Evolutionary conservation across 2,113 vertebrate species (phyloP).

Genomic region (Crotalus viridis): DNA sequence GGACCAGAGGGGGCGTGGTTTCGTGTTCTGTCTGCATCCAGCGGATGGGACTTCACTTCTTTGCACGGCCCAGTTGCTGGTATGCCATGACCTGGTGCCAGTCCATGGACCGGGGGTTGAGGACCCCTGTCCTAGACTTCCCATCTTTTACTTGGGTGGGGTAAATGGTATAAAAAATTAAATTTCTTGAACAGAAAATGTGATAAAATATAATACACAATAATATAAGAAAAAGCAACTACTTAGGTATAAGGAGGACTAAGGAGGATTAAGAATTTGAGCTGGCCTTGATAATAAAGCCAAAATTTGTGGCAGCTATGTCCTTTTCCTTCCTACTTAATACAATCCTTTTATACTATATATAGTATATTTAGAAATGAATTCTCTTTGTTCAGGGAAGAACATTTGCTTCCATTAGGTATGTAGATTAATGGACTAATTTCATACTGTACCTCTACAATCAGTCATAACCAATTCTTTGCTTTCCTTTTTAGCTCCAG

Average conservation of each 20-base stretch:
- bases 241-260: neutral
- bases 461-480: neutral
- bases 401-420: neutral
- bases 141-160: neutral
- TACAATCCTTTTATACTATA: neutral
- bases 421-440: neutral
- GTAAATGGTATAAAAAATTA: neutral
- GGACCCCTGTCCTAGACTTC: neutral
- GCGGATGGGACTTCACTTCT: no score
- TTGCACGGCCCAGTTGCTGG: no score
- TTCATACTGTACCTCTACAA: neutral
- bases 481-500: neutral
- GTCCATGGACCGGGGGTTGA: no score
- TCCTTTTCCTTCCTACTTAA: neutral
- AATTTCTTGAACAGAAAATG: neutral
- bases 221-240: neutral
- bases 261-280: neutral
- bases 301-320: neutral
- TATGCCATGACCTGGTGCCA: no score
- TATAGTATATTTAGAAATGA: neutral
- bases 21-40: no score
- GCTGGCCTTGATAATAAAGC: neutral
- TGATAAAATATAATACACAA: neutral
- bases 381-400: neutral
- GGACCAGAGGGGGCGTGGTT: no score